phyloP scores from a whole-genome alignment of 2,113 vertebrate genomes.

The Misgurnus anguillicaudatus region DNA sequence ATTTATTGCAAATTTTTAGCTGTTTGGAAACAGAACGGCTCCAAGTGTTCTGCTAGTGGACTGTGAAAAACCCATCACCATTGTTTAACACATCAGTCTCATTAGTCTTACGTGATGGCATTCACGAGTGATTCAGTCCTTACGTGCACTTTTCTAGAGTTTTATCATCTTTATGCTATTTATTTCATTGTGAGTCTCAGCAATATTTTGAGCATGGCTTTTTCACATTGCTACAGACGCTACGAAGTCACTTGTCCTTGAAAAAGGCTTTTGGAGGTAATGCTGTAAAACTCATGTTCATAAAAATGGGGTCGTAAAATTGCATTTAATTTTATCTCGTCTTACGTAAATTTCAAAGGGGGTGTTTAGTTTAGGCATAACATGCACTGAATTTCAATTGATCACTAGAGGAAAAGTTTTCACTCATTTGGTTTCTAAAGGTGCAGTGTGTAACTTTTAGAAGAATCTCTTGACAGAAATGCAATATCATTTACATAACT shows the following conservation, averaged over 20 bases:
- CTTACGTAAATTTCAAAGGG: conserved; percentile 13
- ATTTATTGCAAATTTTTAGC: conserved; percentile 37
- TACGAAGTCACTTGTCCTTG: conserved; percentile 23
- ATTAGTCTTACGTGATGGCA: conserved; percentile 18
- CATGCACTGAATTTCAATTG: not conserved
- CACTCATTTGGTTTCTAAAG: not conserved
- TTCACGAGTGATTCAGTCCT: conserved; percentile 2
- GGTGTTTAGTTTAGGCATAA: not conserved
- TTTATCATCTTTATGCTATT: conserved; percentile 13
- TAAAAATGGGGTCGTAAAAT: conserved; percentile 29
- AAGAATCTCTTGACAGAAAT: no score
- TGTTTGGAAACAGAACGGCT: conserved; percentile 32
- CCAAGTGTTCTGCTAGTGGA: conserved; percentile 36
- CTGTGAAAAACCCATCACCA: conserved; percentile 26
- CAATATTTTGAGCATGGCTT: not conserved
- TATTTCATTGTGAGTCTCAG: conserved; percentile 5
- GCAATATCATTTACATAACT: no score
- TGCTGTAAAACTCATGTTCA: conserved; percentile 9
- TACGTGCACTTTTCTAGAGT: conserved; percentile 8
- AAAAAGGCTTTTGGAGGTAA: conserved; percentile 18
- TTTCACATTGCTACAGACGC: not conserved
- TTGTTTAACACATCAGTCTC: conserved; percentile 24
- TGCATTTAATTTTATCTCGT: conserved; percentile 21
- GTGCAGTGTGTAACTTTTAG: no score
- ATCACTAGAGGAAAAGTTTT: not conserved